Base-by-base conservation (phyloP, 1,140 invertebrate species). In the Drosophila repletoides region DNA sequence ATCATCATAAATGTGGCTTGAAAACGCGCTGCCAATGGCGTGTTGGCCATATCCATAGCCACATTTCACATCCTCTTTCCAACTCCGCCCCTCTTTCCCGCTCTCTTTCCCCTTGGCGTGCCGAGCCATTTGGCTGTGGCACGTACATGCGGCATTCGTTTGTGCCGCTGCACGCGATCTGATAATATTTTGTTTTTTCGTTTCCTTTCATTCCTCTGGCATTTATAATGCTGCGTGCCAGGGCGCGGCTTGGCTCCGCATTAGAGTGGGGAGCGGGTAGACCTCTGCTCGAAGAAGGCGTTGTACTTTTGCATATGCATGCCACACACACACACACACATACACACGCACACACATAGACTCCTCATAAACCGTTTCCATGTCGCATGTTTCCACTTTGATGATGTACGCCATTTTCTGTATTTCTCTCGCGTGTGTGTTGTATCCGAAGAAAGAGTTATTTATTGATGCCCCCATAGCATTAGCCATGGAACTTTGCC, bases 331-430 rank as follows among this genome's bases (percentile, higher is more conserved):
- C n/a, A n/a, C n/a, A n/a, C n/a, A n/a, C n/a, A n/a, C n/a, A n/a
- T n/a, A n/a, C n/a, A n/a, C n/a, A n/a, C n/a, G n/a, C n/a, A n/a
- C n/a, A n/a, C n/a, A n/a, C n/a, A n/a, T n/a, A n/a, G n/a, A n/a
- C n/a, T n/a, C n/a, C 63, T 60, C 81, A 84, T 84, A 84, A 73
- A 70, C 51, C 59, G 61, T 75, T 86, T 67, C 61, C 79, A 86
- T 84, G 79, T 72, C 80, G 66, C 80, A 72, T 86, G 61, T 75
- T 75, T 64, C 56, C 64, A 67, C 63, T 61, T 67, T 69, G 67
- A 73, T 81, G 76, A 73, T 81, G 76, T 70, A 12, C 63, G 80
- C 80, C 80, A 84, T 84, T 86, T 84, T n/a, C n/a, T 86, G 80
- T 72, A 64, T 86, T 67, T 77, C n/a, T 46, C 21, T 40, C 14